Base-by-base conservation (phyloP, 2,113 vertebrate species). In the Coreoperca whiteheadi region DNA sequence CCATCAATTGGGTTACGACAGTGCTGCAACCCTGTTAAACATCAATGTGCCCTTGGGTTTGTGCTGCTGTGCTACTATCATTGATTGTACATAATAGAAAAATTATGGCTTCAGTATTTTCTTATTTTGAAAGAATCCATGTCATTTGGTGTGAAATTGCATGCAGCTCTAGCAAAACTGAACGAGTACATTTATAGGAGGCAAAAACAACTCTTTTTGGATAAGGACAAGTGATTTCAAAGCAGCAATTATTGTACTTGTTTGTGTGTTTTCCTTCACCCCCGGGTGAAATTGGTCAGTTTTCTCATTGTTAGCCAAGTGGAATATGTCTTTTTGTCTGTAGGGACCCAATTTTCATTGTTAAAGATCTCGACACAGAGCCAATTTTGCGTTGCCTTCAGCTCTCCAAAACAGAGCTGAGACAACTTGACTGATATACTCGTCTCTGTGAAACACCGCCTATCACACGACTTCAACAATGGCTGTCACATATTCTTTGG, bases 11-110 rank as follows among this genome's bases (percentile, higher is more conserved):
- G 74, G 69, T 60, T 72, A 37, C 68, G 50, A 75, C 80, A 76
- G 80, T 43, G 32, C 71, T 72, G 77, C 64, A 59, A 73, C 77
- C 63, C 69, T 30, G 57, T 80, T 88, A 77, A 85, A 87, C 86
- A 86, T 79, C 89, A 81, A 6, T 10, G 54, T 76, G 80, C 85
- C 71, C 87, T 87, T 86, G 75, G 39, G 57, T 87, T 77, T 64
- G 18, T 78, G 50, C 71, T 30, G 76, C 74, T 60, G 65, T 53
- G 67, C 59, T 20, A 1, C 41, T 50, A 16, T 79, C 82, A 70
- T 82, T 69, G 43, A 77, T 82, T 72, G 66, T 51, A 56, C 60
- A 79, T 64, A 75, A 85, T 37, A n/a, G 20, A 56, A 77, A 81
- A 30, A 78, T 67, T n/a, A 66, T 5, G 68, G 69, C 11, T 11